Conservation (phyloP, 2,888 invertebrate genomes). For the Pemphredon lugubris region DNA sequence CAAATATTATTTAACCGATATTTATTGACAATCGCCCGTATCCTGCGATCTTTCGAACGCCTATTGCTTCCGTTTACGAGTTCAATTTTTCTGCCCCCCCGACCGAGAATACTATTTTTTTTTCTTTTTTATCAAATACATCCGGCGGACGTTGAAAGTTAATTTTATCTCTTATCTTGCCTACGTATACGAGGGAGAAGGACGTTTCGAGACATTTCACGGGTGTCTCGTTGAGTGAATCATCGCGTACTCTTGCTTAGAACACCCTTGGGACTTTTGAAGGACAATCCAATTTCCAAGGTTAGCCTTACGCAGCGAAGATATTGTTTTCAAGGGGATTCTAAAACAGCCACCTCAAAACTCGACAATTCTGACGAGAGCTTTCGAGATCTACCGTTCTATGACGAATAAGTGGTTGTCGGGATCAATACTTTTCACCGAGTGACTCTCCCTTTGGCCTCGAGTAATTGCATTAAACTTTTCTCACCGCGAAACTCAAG, state of each 20-base stretch:
- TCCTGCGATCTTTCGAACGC: no score
- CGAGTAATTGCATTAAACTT: background rate
- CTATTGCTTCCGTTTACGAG: no score
- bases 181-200: slow-evolving; percentile 16
- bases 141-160: no score
- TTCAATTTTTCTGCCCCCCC: no score
- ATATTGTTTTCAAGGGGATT: slow-evolving; percentile 57
- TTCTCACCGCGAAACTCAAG: background rate
- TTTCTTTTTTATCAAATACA: no score
- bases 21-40: no score
- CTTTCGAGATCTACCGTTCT: background rate
- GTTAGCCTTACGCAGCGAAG: slow-evolving; percentile 47
- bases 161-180: no score
- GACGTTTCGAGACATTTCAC: slow-evolving; percentile 47
- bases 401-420: background rate
- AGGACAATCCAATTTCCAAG: slow-evolving; percentile 66
- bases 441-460: background rate
- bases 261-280: slow-evolving; percentile 56
- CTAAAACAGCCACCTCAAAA: slow-evolving; percentile 13
- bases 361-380: slow-evolving; percentile 4
- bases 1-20: no score
- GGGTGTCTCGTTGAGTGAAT: slow-evolving; percentile 57
- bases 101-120: no score
- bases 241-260: slow-evolving; percentile 56
- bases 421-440: background rate